Base-by-base conservation (phyloP, 23 tunicate species). In the Halocynthia roretzi region DNA sequence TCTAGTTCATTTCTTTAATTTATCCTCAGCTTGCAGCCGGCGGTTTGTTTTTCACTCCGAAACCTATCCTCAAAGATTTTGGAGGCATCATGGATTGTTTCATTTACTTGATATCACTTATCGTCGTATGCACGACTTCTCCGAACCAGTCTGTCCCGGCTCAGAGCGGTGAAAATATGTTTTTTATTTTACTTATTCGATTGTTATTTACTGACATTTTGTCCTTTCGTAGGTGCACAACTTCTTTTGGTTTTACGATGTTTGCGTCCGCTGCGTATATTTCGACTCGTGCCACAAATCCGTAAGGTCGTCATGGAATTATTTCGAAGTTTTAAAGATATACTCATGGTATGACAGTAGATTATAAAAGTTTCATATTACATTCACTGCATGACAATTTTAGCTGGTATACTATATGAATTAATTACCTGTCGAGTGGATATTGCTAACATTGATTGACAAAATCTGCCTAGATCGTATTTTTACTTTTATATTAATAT, bases 231-330 rank as follows among this genome's bases (percentile, higher is more conserved):
- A 74, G 78, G 78, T 53, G 78, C 65, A 10, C 98, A 92, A 67
- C 31, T 76, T 18, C 78, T 96, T 50, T 60, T 90, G 79, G 82
- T 83, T n/a, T 55, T 96, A 18, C 81, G 99, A 19, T 89, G 96
- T 61, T 19, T 96, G 7, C 79, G 99, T 0, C 99, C 99, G 0
- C 73, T 96, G 17, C 56, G 89, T 22, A 96, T 96, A 14, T 96
- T 96, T 63, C 89, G 80, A 63, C 89, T 96, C 50, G 97, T 96
- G 8, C 99, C 99, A n/a, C 99, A 86, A 76, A 92, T 96, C 14
- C 56, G 91, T 62, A 93, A 89, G 17, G 99, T 96, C 54, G 99
- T 92, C 51, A 83, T 85, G 21, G 99, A 96, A 60, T 56, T 92
- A 51, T 79, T 96, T 48, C 64, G 96, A 31, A 84, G 99, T n/a